phyloP scores from a whole-genome alignment of 2,113 vertebrate species.

The Podarcis cretensis region DNA sequence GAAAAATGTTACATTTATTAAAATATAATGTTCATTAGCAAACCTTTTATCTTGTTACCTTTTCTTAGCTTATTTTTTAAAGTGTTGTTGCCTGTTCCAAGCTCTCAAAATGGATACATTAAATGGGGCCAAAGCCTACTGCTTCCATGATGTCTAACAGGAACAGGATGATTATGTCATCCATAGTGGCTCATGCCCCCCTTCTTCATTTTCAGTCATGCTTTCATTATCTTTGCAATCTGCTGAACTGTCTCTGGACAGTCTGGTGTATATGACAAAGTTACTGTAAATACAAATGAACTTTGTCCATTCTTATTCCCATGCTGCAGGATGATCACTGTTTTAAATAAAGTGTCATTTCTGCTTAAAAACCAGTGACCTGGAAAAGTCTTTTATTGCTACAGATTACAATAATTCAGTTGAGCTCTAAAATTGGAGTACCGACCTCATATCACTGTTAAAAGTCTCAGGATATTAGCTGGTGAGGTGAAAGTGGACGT shows the following conservation, averaged over 20 bases:
- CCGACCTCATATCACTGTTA: neutral
- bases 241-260: neutral
- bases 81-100: neutral
- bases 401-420: slow-evolving; percentile 9
- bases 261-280: neutral
- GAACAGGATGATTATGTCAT: neutral
- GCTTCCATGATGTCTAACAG: neutral
- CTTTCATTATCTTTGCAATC: neutral
- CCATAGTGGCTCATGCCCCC: neutral
- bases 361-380: slow-evolving; percentile 10
- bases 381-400: slow-evolving; percentile 4
- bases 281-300: neutral
- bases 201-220: neutral
- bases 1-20: neutral
- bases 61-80: neutral
- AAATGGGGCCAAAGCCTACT: neutral
- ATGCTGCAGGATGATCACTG: neutral
- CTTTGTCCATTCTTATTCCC: neutral
- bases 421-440: neutral
- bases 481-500: neutral
- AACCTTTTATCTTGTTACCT: neutral
- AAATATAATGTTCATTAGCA: neutral
- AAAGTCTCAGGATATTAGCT: slow-evolving; percentile 11
- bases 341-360: neutral
- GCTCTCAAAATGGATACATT: neutral